A percentile compares a stretch with the other conserved stretches of the same genome.
Evolutionary conservation across 2,888 invertebrate genomes (phyloP).

Genomic region (Aromia moschata): DNA sequence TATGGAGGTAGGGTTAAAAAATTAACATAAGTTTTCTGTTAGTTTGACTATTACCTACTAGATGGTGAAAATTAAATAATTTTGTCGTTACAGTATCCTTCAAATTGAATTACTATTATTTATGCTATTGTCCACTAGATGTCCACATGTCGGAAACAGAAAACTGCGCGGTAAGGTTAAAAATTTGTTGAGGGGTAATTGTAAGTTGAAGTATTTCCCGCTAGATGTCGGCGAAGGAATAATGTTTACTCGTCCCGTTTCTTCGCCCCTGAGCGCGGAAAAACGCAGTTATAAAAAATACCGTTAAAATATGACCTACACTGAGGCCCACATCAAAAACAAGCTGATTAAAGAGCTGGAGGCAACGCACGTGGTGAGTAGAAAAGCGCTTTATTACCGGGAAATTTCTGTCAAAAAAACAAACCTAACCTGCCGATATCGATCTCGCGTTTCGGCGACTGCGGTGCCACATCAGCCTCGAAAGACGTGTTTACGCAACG

Average conservation of each 20-base stretch:
- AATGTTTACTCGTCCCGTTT: not conserved
- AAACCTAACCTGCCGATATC: constrained; percentile 14
- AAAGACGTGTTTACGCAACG: not conserved
- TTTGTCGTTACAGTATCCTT: no score
- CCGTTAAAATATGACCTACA: constrained; percentile 66
- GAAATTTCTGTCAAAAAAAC: no score
- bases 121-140: constrained; percentile 4
- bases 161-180: no score
- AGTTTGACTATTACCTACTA: no score
- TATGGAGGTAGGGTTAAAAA: no score
- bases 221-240: not conserved
- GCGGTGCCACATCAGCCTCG: constrained; percentile 21
- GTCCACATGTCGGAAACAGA: not conserved
- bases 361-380: constrained; percentile 77
- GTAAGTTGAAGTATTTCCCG: no score
- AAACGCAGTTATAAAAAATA: not conserved
- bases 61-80: no score
- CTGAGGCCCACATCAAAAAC: constrained; percentile 72
- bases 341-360: constrained; percentile 74
- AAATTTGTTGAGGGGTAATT: no score
- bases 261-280: not conserved
- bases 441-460: constrained; percentile 7
- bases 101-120: no score
- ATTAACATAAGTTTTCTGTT: no score
- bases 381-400: no score